Percentiles rank a stretch among this genome's conserved stretches.
These are phyloP conservation scores for Apodemus speciosus DNA, from an alignment of 2,113 vertebrate genomes.

Conservation along the genomic window DNA sequence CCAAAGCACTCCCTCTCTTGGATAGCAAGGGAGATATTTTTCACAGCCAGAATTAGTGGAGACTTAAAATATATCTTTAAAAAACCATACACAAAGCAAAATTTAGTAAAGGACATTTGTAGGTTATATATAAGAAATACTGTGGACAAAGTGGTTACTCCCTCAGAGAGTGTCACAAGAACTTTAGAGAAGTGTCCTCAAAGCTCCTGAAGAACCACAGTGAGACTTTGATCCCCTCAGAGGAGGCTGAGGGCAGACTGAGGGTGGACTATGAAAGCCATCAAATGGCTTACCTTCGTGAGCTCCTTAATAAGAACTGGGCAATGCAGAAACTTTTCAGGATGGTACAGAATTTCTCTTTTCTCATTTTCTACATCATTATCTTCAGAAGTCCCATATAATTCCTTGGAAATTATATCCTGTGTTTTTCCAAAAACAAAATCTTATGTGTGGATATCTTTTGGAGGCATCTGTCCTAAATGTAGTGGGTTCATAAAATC, in stretches of 20 bases:
- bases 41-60: constrained; percentile 92
- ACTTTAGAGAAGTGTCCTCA: not conserved
- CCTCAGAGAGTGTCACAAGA: not conserved
- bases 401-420: constrained; percentile 15
- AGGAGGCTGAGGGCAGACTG: not conserved
- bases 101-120: constrained; percentile 4
- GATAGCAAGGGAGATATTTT: constrained; percentile 88
- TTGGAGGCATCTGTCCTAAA: not conserved
- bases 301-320: constrained; percentile 59
- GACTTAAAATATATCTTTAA: constrained; percentile 82
- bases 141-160: not conserved
- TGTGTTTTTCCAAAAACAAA: constrained; percentile 52
- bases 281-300: constrained; percentile 50
- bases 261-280: not conserved
- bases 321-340: not conserved
- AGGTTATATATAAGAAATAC: not conserved
- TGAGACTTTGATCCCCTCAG: not conserved
- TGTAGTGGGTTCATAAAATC: not conserved
- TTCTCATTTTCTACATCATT: constrained; percentile 61
- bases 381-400: constrained; percentile 50
- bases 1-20: constrained; percentile 89
- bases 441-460: not conserved
- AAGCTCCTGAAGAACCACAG: not conserved
- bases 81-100: not conserved
- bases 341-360: not conserved